Conservation (phyloP, 2,113 vertebrate species). For the Rhegmatorhina hoffmannsi region DNA sequence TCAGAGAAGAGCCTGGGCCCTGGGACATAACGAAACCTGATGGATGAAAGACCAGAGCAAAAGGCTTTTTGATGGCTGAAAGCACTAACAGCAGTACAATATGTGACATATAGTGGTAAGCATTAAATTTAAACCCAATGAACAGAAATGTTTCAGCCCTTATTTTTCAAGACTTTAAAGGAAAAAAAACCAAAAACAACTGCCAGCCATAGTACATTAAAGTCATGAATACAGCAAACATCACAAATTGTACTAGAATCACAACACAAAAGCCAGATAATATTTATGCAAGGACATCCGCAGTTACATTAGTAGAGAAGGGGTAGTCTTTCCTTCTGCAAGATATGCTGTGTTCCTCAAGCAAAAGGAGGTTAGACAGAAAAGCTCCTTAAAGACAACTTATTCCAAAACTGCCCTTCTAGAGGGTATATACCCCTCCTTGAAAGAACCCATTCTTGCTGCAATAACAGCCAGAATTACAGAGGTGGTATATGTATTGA, state of each 20-base stretch:
- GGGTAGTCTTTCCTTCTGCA: not conserved
- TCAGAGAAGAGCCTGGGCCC: not conserved
- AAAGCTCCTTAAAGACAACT: not conserved
- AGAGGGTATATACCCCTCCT: not conserved
- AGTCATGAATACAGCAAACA: not conserved
- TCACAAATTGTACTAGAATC: not conserved
- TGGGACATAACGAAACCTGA: not conserved
- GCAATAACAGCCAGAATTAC: not conserved
- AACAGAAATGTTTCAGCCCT: not conserved
- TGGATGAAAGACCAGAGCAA: not conserved
- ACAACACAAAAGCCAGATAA: not conserved
- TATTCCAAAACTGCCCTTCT: not conserved
- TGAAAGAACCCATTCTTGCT: not conserved
- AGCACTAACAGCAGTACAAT: not conserved
- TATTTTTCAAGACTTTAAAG: not conserved
- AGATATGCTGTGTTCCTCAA: not conserved
- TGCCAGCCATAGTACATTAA: not conserved
- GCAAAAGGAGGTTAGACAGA: not conserved
- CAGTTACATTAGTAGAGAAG: not conserved
- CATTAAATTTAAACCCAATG: not conserved
- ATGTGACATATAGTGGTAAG: not conserved
- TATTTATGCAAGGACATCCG: not conserved
- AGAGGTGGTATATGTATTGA: not conserved
- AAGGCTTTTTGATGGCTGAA: not conserved
- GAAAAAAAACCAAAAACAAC: not conserved